Evolutionary conservation across 2,888 invertebrate genomes (phyloP), one percentile per base, ranked within the genome.

Genomic region (Diarsia mendica): DNA sequence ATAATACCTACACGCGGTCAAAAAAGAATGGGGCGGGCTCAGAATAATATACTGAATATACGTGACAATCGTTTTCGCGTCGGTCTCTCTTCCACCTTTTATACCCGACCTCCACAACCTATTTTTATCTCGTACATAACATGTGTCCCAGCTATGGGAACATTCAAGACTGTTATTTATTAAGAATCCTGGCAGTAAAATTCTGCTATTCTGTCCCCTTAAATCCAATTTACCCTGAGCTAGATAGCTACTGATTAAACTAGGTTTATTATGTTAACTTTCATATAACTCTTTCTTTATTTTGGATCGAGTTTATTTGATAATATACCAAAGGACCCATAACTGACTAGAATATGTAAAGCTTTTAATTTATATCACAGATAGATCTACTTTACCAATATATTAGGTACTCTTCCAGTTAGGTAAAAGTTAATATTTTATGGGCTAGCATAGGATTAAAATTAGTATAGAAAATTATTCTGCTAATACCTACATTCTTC

Each of bases 371-470:
- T 53, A 65, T 60, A 74, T 79, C 60, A 79, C 63, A 71, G 64
- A 49, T 55, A 61, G 20, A 72, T 55, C 23, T 55, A 80, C n/a
- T 63, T 33, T 39, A 65, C 53, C 18, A 53, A 44, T 18, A 58
- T 60, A 64, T 66, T 18, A 63, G 44, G 23, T 63, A 51, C 53
- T 69, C 67, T 65, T 87, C 83, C 86, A 76, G 84, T 93, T 92
- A 93, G 90, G 77, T 78, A 77, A 76, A 71, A 78, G 82, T 89
- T 87, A 83, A 77, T 72, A 69, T 82, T 87, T 87, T 86, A 87
- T 83, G 83, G 70, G 89, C 93, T 94, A 94, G 94, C 94, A 94
- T 94, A 94, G 18, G 76, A 83, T 85, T 91, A 91, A 86, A 91
- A 92, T 94, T 93, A 93, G 90, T 91, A 81, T 73, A 86, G 86